These are phyloP conservation scores for Lysandra coridon DNA, from an alignment of 2,888 invertebrate species.

Conservation along the genomic window DNA sequence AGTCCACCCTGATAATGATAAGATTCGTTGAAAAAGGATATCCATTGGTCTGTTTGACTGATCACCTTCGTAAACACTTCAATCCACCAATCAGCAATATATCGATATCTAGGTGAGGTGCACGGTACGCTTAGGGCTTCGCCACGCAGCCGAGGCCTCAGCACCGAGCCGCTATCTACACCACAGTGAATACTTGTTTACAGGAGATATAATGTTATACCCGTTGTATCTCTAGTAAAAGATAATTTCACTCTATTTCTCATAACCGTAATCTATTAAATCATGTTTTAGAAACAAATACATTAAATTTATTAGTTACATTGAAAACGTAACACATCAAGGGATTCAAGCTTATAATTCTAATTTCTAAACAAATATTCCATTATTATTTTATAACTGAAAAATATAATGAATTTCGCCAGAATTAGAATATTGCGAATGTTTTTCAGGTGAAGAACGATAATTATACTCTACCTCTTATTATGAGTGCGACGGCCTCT, in stretches of 20 bases:
- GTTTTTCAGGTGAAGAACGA: not conserved
- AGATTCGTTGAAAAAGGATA: constrained; percentile 67
- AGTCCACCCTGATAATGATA: constrained; percentile 77
- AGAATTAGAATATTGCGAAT: not conserved
- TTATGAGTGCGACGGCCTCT: too few relatives aligned
- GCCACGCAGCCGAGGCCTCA: constrained; percentile 53
- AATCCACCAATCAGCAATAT: constrained; percentile 70
- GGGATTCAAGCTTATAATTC: too few relatives aligned
- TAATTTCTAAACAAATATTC: too few relatives aligned
- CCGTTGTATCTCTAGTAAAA: constrained; percentile 65
- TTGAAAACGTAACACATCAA: too few relatives aligned
- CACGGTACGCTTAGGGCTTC: constrained; percentile 41
- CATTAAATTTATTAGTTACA: not conserved
- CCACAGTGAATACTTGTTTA: constrained; percentile 64
- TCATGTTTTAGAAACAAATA: not conserved
- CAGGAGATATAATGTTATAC: constrained; percentile 73
- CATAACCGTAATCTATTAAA: constrained; percentile 37
- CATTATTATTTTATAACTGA: too few relatives aligned
- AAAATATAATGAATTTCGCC: not conserved
- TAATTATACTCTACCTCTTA: too few relatives aligned
- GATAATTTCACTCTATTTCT: constrained; percentile 58
- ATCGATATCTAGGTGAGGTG: constrained; percentile 60
- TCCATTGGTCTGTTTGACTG: constrained; percentile 71
- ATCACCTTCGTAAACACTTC: constrained; percentile 74
- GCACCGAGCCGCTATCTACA: constrained; percentile 62